These are phyloP conservation scores for Ridgeia piscesae DNA, from an alignment of 1,140 invertebrate species.

Conservation along the genomic window DNA sequence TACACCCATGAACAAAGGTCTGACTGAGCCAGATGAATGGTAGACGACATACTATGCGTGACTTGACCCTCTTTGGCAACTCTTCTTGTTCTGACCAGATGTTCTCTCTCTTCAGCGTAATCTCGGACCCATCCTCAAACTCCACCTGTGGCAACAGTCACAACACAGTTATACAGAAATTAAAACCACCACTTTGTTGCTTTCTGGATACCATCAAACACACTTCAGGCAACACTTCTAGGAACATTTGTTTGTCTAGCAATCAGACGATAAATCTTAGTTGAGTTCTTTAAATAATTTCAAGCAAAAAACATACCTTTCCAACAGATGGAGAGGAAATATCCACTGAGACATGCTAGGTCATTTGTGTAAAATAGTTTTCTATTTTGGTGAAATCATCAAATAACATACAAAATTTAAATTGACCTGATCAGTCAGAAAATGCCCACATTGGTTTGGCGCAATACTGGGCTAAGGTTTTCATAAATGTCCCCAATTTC, in stretches of 20 bases:
- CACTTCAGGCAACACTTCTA: neutral
- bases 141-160: constrained; percentile 45
- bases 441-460: too few relatives aligned
- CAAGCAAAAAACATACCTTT: too few relatives aligned
- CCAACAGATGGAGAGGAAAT: too few relatives aligned
- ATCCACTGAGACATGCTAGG: too few relatives aligned
- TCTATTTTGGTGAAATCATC: too few relatives aligned
- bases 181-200: too few relatives aligned
- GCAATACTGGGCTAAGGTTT: too few relatives aligned
- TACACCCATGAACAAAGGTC: neutral
- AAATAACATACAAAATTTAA: too few relatives aligned
- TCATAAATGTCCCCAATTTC: too few relatives aligned
- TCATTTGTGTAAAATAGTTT: too few relatives aligned
- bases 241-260: neutral
- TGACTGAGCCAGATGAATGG: neutral
- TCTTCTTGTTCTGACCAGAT: constrained; percentile 56
- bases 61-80: constrained; percentile 57
- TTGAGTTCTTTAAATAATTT: too few relatives aligned
- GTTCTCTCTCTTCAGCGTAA: constrained; percentile 50
- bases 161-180: neutral
- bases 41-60: constrained; percentile 47
- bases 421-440: too few relatives aligned
- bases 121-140: constrained; percentile 57
- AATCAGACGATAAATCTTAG: neutral
- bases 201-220: neutral